Percentiles rank a stretch among this genome's conserved stretches.
Conservation (phyloP, 2,888 invertebrate species). For the Parnassius mnemosyne region DNA sequence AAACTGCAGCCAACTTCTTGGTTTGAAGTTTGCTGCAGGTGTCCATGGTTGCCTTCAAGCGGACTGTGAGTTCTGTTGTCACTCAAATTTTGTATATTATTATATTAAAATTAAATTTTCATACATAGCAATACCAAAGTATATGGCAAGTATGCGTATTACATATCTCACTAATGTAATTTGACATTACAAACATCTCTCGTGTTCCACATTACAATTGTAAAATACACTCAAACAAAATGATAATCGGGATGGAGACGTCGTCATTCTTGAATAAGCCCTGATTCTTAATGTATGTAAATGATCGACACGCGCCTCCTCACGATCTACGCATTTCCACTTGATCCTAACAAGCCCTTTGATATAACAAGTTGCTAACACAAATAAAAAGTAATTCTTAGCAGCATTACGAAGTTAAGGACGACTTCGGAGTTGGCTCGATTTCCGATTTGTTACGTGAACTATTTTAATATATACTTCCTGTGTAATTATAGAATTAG, state of each 20-base stretch:
- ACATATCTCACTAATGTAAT: constrained; percentile 11
- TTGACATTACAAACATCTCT: constrained; percentile 3
- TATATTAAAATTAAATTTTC: not conserved
- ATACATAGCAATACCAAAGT: constrained; percentile 1
- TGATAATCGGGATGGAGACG: constrained; percentile 36
- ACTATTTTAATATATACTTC: not conserved
- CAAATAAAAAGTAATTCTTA: constrained; percentile 20
- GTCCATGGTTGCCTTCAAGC: no score
- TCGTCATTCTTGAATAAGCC: constrained; percentile 39
- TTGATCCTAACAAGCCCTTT: constrained; percentile 23
- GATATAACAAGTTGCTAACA: constrained; percentile 13
- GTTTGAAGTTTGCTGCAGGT: no score
- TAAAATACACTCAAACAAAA: constrained; percentile 37
- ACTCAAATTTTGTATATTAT: no score
- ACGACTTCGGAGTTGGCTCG: not conserved
- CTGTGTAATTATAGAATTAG: no score
- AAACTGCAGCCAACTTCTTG: no score
- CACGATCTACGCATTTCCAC: constrained; percentile 19
- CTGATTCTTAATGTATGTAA: constrained; percentile 57
- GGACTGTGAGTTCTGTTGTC: no score
- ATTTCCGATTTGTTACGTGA: not conserved
- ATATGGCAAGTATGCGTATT: not conserved
- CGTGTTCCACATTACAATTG: constrained; percentile 22
- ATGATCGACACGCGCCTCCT: constrained; percentile 40
- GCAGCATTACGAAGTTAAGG: constrained; percentile 1